Evolutionary conservation across 2,113 vertebrate genomes (phyloP), one percentile per base, ranked within the genome.

Genomic region (Brachionichthys hirsutus): DNA sequence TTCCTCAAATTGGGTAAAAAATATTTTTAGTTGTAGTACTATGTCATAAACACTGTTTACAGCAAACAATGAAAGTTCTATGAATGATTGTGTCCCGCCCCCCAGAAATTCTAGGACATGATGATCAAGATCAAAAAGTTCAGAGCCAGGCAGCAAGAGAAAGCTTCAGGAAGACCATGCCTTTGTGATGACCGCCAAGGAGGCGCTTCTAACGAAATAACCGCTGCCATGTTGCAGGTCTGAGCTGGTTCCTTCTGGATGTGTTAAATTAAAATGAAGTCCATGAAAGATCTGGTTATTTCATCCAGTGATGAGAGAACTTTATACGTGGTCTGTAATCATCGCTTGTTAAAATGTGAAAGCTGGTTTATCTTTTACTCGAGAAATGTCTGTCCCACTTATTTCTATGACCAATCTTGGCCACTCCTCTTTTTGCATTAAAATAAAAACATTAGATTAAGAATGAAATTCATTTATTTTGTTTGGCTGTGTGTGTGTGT

Each of bases 101-200:
- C 67, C 9, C 81, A 98, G 97, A 82, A 89, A 56, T 96, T 96
- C 80, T 94, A 97, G 86, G 87, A 80, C 38, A 94, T 90, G 85
- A 92, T 90, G 82, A 92, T 77, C 22, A 16, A 73, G 17, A 91
- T 98, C 76, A 84, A 81, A 24, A 93, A 87, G 71, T 97, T 95
- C 84, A 79, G 98, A 76, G 76, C 94, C 93, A 3, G 94, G 93
- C 48, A 97, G 96, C 80, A 90, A 92, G 75, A 94, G 92, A 67
- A 95, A 94, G 74, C 84, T 78, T 0, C 90, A 65, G 15, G 18
- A 82, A 0, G 94, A 95, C 56, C 90, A 89, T 0, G 72, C 19
- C 0, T 90, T 79, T 2, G 0, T 88, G 3, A 83, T 88, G 6
- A 19, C 45, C 0, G 82, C 90, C 22, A 82, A 8, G 60, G 77